These are phyloP conservation scores for Parnassius smintheus DNA, from an alignment of 2,888 invertebrate genomes.

Conservation along the genomic window DNA sequence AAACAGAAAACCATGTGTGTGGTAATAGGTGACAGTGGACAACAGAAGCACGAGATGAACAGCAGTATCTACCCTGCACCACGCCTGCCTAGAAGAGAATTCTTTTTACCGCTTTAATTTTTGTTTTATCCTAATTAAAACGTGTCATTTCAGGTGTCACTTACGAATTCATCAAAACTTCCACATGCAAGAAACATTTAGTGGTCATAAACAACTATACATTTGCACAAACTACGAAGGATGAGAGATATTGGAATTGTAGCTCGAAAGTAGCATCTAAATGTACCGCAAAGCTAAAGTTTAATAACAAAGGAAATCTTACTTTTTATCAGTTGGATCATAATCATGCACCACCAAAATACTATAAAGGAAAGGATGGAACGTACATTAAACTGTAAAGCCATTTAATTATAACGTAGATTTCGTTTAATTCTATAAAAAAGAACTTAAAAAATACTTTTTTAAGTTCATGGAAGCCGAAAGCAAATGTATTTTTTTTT, in stretches of 20 bases:
- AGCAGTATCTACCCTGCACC: no score
- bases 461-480: no score
- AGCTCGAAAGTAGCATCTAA: constrained; percentile 25
- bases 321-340: constrained; percentile 39
- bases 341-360: constrained; percentile 44
- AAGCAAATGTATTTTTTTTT: no score
- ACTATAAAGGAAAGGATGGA: constrained; percentile 29
- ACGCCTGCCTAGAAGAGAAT: no score
- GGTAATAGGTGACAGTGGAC: no score
- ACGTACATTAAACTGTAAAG: constrained; percentile 10
- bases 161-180: constrained; percentile 28
- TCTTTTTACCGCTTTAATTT: no score
- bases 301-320: constrained; percentile 35
- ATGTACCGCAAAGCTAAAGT: constrained; percentile 32
- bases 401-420: neutral
- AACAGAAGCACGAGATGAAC: no score
- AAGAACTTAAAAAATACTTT: no score
- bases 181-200: constrained; percentile 30
- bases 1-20: no score
- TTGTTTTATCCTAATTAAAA: no score
- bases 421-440: no score
- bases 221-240: constrained; percentile 30
- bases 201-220: constrained; percentile 35
- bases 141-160: constrained; percentile 6
- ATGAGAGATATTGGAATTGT: constrained; percentile 34